Evolutionary conservation across 2,113 vertebrate genomes (phyloP), one percentile per base, ranked within the genome.

Genomic region (Harpagus bidentatus): DNA sequence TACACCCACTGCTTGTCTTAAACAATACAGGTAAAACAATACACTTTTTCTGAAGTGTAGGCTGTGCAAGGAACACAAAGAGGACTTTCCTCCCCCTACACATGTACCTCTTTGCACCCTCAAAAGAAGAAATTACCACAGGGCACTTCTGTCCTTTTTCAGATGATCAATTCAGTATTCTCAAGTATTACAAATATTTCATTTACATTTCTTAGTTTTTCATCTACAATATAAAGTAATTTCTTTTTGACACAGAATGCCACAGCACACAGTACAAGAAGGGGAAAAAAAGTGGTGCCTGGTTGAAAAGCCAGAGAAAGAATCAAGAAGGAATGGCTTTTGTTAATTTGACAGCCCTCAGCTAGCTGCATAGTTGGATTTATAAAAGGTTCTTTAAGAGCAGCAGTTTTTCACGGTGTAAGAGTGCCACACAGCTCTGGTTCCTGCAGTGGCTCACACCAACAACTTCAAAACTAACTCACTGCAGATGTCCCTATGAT

Each of bases 401-500:
- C 50, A 94, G 93, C 22, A 23, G 80, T 82, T 97, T 95, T 93
- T 88, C 86, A 70, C 22, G 66, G 92, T 93, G 95, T 91, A 95
- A 96, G 77, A 91, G 94, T 98, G 96, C 96, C 94, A 97, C 95
- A 92, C 82, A 90, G 94, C 93, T 97, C 95, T 91, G 82, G 93
- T 71, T 97, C 97, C 94, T 94, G 94, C 66, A 96, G 83, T 10
- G 76, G 90, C 90, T 96, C 95, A 96, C 93, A 97, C 95, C 87
- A 98, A 91, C 95, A 93, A 83, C 98, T 98, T 98, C 97, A 98
- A 96, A 98, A 94, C 96, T 97, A 98, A 98, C 95, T 97, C 97
- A 50, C 89, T 98, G 97, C 98, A 98, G 97, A 98, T 98, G 98
- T 97, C 95, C 94, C 93, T 97, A 19, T 97, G 97, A 98, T 98